Evolutionary conservation across 2,888 invertebrate species (phyloP).

Genomic region (Sphecodes monilicornis): DNA sequence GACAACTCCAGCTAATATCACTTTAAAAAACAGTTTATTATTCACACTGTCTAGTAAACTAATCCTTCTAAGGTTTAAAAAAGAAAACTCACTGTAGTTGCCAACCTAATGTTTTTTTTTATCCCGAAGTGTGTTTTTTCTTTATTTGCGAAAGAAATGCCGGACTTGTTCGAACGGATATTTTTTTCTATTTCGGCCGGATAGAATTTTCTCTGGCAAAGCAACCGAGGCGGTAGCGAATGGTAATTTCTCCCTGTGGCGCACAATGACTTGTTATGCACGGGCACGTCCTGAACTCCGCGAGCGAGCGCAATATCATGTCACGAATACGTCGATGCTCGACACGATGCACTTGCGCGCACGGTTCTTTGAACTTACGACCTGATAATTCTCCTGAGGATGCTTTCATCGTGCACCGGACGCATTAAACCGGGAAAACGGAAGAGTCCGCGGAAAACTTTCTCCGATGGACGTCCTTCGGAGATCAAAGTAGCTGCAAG

Average conservation of each 20-base stretch:
- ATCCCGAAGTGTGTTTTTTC: too few species aligned
- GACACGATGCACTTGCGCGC: slow-evolving; percentile 52
- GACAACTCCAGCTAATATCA: too few species aligned
- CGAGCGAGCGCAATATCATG: slow-evolving; percentile 49
- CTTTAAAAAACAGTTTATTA: too few species aligned
- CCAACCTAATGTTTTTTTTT: too few species aligned
- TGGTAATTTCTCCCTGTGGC: slow-evolving; percentile 41
- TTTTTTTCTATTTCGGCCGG: background rate
- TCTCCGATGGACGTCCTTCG: slow-evolving; percentile 36
- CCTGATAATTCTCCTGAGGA: slow-evolving; percentile 72
- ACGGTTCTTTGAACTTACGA: slow-evolving; percentile 78
- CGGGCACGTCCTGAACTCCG: slow-evolving; percentile 29
- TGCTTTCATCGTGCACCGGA: slow-evolving; percentile 4
- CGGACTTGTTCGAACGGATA: background rate
- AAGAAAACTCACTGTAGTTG: too few species aligned
- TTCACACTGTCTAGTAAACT: too few species aligned
- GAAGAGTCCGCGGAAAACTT: slow-evolving; percentile 45
- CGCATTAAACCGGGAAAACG: slow-evolving; percentile 42
- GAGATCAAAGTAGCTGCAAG: slow-evolving; percentile 42
- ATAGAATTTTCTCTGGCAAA: slow-evolving; percentile 38
- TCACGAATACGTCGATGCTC: slow-evolving; percentile 41
- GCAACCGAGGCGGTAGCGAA: slow-evolving; percentile 11
- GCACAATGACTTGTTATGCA: slow-evolving; percentile 59
- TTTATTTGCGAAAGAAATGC: background rate
- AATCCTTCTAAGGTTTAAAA: too few species aligned